A percentile compares a stretch with the other conserved stretches of the same genome.
These are phyloP conservation scores for Drosophila lacteicornis DNA, from an alignment of 1,140 invertebrate species.

Conservation along the genomic window DNA sequence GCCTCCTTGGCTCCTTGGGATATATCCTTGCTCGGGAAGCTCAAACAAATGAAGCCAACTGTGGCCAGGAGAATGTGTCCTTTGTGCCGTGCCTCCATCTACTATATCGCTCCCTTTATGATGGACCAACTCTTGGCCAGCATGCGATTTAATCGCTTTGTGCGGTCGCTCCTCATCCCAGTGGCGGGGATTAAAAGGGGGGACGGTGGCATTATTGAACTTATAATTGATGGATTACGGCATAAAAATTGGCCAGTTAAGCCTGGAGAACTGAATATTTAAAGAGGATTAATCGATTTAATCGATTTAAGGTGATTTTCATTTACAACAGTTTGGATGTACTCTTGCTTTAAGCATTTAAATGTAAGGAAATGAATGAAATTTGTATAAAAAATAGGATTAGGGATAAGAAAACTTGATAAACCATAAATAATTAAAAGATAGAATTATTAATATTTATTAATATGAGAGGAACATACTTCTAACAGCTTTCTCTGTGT, in stretches of 20 bases:
- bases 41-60: slow-evolving; percentile 43
- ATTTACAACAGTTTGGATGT: background rate
- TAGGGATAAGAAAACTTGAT: no score
- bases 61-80: slow-evolving; percentile 32
- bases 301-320: background rate
- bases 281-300: slow-evolving; percentile 15
- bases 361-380: background rate
- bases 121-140: slow-evolving; percentile 11
- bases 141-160: slow-evolving; percentile 41
- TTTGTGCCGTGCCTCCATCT: slow-evolving; percentile 18
- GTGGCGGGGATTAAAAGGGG: background rate
- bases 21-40: slow-evolving; percentile 16
- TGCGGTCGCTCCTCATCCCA: background rate
- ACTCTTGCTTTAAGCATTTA: background rate
- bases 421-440: background rate
- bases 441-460: no score
- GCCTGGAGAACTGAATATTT: slow-evolving; percentile 6
- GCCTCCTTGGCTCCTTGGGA: slow-evolving; percentile 1
- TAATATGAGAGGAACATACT: no score
- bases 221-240: slow-evolving; percentile 7
- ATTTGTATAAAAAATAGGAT: no score
- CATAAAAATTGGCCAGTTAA: slow-evolving; percentile 11
- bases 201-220: background rate
- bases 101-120: background rate
- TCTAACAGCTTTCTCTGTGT: no score